A percentile compares a stretch with the other conserved stretches of the same genome.
These are phyloP conservation scores for Desmophyllum pertusum DNA, from an alignment of 92 coral and sea anemone species.

Conservation along the genomic window DNA sequence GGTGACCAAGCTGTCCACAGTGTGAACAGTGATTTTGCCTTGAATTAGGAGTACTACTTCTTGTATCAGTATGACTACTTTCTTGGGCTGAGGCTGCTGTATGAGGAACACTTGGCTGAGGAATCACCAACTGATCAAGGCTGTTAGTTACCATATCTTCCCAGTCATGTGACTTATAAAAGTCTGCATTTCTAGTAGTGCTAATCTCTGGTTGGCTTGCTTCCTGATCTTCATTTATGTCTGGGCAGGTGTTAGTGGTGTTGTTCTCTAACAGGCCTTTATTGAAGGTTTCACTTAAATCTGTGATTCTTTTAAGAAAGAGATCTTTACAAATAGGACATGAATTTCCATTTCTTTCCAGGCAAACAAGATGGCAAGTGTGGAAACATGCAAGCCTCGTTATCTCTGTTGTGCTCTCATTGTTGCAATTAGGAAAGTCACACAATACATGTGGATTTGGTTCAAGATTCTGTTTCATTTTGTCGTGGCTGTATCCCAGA, in stretches of 20 bases:
- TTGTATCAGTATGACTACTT: background rate
- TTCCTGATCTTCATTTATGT: background rate
- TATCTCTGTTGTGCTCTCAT: conserved; percentile 10
- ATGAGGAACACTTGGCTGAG: conserved; percentile 45
- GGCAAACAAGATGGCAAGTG: conserved; percentile 42
- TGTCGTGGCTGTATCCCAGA: conserved; percentile 48
- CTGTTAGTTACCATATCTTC: conserved; percentile 8
- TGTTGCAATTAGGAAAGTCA: conserved; percentile 44
- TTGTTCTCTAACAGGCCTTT: conserved; percentile 23
- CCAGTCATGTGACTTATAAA: conserved; percentile 44
- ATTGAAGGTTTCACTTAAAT: conserved; percentile 41
- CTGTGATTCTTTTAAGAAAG: conserved; percentile 23
- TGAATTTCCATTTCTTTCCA: conserved; percentile 31
- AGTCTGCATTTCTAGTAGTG: conserved; percentile 15
- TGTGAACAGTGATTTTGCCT: conserved; percentile 34
- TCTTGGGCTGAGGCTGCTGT: conserved; percentile 12
- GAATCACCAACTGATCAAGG: conserved; percentile 12
- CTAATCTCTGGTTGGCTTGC: conserved; percentile 7
- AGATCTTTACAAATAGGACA: conserved; percentile 55
- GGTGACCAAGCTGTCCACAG: conserved; percentile 19
- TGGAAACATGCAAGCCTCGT: conserved; percentile 50
- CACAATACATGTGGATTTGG: conserved; percentile 49
- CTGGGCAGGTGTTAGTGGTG: background rate
- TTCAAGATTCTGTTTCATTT: conserved; percentile 37
- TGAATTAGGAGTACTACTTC: background rate